These are phyloP conservation scores for Rhinoptilus africanus DNA, from an alignment of 2,113 vertebrate genomes.

Conservation along the genomic window DNA sequence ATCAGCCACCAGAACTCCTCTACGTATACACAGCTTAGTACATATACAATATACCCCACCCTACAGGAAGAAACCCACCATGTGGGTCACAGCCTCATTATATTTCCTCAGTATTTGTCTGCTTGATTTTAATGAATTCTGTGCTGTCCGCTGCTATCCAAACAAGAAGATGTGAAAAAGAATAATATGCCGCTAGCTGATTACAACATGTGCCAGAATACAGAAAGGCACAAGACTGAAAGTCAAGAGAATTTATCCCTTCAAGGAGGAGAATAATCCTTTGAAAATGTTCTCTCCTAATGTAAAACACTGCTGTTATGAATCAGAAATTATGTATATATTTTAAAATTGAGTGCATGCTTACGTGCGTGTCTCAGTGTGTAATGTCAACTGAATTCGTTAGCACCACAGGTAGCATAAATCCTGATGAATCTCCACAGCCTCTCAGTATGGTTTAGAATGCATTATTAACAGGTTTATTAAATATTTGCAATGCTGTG, in stretches of 20 bases:
- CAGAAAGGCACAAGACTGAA: not conserved
- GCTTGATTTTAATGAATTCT: constrained; percentile 13
- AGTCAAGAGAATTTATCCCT: not conserved
- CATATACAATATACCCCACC: not conserved
- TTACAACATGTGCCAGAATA: not conserved
- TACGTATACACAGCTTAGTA: not conserved
- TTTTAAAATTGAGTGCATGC: not conserved
- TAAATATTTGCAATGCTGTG: constrained; percentile 6
- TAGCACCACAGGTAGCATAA: constrained; percentile 35
- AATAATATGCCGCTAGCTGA: constrained; percentile 1
- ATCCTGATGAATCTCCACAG: not conserved
- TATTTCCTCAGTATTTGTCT: not conserved
- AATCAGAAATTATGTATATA: not conserved
- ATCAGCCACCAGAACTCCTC: not conserved
- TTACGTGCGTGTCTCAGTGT: not conserved
- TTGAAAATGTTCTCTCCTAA: not conserved
- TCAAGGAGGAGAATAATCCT: constrained; percentile 3
- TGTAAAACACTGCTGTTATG: not conserved
- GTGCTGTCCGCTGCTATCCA: not conserved
- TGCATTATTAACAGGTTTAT: constrained; percentile 36
- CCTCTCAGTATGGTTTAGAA: not conserved
- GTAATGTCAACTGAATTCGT: not conserved
- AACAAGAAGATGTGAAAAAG: not conserved
- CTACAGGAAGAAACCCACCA: not conserved
- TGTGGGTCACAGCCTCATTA: not conserved